A percentile compares a stretch with the other conserved stretches of the same genome.
phyloP scores from a whole-genome alignment of 2,888 invertebrate genomes.

The Acrobasis consociella region DNA sequence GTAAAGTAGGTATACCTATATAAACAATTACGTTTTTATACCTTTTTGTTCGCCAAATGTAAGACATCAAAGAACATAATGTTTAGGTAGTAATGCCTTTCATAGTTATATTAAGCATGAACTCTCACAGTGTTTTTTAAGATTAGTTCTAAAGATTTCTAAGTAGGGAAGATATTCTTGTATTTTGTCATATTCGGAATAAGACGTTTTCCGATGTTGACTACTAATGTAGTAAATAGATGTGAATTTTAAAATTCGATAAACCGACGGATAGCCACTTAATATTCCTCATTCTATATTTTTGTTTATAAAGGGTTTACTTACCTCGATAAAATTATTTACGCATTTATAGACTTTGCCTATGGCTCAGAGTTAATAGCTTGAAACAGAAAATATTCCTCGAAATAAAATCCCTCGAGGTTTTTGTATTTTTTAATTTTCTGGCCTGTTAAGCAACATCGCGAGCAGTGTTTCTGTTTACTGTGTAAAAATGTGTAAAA shows the following conservation, averaged over 20 bases:
- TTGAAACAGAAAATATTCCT: slow-evolving; percentile 44
- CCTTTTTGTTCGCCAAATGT: too few species aligned
- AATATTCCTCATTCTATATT: slow-evolving; percentile 5
- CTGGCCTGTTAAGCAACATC: slow-evolving; percentile 66
- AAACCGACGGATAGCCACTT: background rate
- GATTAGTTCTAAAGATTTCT: too few species aligned
- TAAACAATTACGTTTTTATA: too few species aligned
- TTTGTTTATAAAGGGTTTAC: slow-evolving; percentile 33
- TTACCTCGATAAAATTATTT: slow-evolving; percentile 43
- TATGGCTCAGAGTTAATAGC: slow-evolving; percentile 51
- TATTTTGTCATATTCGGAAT: too few species aligned
- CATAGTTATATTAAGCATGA: too few species aligned
- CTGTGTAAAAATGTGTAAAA: slow-evolving; percentile 41
- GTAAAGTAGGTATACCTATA: too few species aligned
- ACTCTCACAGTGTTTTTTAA: too few species aligned
- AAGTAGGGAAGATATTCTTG: too few species aligned
- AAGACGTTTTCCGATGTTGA: too few species aligned
- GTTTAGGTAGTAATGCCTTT: too few species aligned
- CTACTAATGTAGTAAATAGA: too few species aligned
- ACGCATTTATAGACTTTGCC: slow-evolving; percentile 37
- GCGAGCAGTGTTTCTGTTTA: slow-evolving; percentile 53
- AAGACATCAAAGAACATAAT: too few species aligned
- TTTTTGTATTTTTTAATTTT: slow-evolving; percentile 70
- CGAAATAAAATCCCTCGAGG: slow-evolving; percentile 54
- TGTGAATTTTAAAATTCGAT: background rate